phyloP scores from a whole-genome alignment of 2,113 vertebrate genomes.

The Tangachromis dhanisi region DNA sequence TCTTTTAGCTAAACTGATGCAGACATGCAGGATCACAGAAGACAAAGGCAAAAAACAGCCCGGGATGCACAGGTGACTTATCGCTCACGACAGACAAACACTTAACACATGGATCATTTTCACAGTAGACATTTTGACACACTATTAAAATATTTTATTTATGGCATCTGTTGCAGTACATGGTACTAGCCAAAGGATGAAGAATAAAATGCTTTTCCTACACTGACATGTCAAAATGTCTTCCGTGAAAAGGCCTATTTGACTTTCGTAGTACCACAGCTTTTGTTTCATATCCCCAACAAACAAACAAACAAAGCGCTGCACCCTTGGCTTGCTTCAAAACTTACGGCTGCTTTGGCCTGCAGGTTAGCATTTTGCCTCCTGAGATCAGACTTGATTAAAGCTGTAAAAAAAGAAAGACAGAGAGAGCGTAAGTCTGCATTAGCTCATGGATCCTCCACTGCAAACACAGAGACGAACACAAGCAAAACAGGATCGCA shows the following conservation, averaged over 20 bases:
- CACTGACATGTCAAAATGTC: background rate
- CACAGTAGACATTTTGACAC: background rate
- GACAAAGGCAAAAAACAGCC: background rate
- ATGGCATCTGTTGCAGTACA: background rate
- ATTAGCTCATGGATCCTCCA: background rate
- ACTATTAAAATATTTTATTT: background rate
- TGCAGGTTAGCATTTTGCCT: slow-evolving; percentile 81
- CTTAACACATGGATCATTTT: background rate
- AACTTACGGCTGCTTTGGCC: slow-evolving; percentile 77
- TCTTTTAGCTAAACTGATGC: background rate
- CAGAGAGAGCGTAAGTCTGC: background rate
- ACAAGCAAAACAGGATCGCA: background rate
- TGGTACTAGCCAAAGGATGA: background rate
- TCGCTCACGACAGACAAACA: background rate
- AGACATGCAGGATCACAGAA: background rate
- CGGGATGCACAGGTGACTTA: background rate
- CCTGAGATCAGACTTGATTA: slow-evolving; percentile 85
- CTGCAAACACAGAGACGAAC: background rate
- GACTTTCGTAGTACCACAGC: background rate
- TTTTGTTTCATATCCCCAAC: background rate
- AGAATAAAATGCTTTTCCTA: accelerated
- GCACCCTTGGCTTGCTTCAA: background rate
- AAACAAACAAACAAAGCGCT: background rate
- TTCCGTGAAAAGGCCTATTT: background rate
- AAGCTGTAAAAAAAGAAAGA: slow-evolving; percentile 60